These are phyloP conservation scores for Tetramorium bicarinatum DNA, from an alignment of 2,888 invertebrate genomes.

Conservation along the genomic window DNA sequence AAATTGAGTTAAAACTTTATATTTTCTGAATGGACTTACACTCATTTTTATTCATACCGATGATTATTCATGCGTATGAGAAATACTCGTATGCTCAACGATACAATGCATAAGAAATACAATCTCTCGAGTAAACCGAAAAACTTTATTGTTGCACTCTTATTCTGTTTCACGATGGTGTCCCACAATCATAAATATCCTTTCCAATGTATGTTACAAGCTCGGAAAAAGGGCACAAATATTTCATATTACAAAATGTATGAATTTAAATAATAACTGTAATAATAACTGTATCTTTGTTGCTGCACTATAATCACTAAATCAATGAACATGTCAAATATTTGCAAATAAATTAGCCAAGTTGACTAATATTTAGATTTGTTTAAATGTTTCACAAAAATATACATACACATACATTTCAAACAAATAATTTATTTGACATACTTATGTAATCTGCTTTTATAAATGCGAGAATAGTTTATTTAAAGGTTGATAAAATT, in stretches of 20 bases:
- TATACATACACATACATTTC: not conserved
- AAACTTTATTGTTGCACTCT: conserved; percentile 44
- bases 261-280: conserved; percentile 38
- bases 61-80: conserved; percentile 31
- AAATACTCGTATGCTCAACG: not conserved
- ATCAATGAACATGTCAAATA: conserved; percentile 21
- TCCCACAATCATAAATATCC: conserved; percentile 37
- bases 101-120: conserved; percentile 3
- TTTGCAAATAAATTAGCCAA: not conserved
- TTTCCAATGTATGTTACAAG: conserved; percentile 36
- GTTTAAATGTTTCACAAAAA: not conserved
- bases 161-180: conserved; percentile 38
- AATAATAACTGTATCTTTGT: conserved; percentile 23
- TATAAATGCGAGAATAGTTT: not conserved
- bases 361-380: not conserved
- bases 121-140: conserved; percentile 29
- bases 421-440: not conserved
- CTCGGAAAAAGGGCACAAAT: conserved; percentile 3
- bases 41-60: conserved; percentile 35
- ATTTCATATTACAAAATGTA: conserved; percentile 36
- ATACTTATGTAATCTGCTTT: not conserved
- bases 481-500: not conserved
- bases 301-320: conserved; percentile 7
- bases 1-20: conserved; percentile 27
- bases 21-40: not conserved